Conservation (phyloP, 2,797 vertebrate genomes). For the Alcedo atthis region DNA sequence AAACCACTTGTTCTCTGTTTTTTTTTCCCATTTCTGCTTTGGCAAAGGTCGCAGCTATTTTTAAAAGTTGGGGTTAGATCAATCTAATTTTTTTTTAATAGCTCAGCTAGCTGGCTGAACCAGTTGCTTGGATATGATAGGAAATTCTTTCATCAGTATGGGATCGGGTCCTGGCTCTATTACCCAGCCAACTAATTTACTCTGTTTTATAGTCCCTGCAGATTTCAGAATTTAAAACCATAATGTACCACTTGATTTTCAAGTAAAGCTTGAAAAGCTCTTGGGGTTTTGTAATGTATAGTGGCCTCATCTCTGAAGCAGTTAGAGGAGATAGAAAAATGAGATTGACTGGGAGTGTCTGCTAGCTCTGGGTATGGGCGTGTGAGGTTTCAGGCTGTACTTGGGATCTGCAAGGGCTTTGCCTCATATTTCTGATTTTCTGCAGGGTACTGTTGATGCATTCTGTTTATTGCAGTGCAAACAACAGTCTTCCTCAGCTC, state of each 20-base stretch:
- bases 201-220: constrained; percentile 3
- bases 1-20: background rate
- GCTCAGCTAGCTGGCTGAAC: constrained; percentile 15
- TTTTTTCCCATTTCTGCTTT: background rate
- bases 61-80: background rate
- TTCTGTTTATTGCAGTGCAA: background rate
- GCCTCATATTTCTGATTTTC: background rate
- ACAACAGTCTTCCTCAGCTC: background rate
- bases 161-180: background rate
- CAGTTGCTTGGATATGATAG: constrained; percentile 7
- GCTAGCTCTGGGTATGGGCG: background rate
- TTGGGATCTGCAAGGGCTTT: background rate
- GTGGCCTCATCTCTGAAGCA: constrained; percentile 16
- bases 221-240: constrained; percentile 49
- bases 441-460: background rate
- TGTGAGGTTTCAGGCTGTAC: constrained; percentile 32
- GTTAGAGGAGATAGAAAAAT: background rate
- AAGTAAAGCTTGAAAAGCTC: constrained; percentile 34
- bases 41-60: background rate
- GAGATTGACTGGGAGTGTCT: background rate
- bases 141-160: constrained; percentile 18
- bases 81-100: constrained; percentile 4
- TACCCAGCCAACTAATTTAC: constrained; percentile 51
- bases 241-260: constrained; percentile 43
- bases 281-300: constrained; percentile 25